Evolutionary conservation across 2,113 vertebrate species (phyloP).

Genomic region (Paramisgurnus dabryanus): DNA sequence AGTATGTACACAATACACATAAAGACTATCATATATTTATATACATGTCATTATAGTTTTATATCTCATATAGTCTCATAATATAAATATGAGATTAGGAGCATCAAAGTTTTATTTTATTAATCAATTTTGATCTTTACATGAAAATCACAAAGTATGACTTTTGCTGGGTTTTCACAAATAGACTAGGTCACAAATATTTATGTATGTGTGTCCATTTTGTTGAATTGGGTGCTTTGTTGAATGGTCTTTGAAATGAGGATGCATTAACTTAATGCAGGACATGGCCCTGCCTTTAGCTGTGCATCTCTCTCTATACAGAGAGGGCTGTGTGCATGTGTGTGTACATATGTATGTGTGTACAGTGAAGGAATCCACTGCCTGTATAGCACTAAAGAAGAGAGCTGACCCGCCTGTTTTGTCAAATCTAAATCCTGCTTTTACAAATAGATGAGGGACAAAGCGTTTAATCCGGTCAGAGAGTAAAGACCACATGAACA

Average conservation of each 20-base stretch:
- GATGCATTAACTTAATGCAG: slow-evolving; percentile 9
- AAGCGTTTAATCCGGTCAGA: slow-evolving; percentile 60
- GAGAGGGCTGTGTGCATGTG: slow-evolving; percentile 5
- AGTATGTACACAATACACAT: too few species aligned
- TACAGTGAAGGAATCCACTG: background rate
- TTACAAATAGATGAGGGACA: slow-evolving; percentile 59
- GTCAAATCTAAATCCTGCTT: slow-evolving; percentile 67
- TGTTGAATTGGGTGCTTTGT: background rate
- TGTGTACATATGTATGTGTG: background rate
- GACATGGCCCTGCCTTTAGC: slow-evolving; percentile 8
- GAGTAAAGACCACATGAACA: slow-evolving; percentile 3
- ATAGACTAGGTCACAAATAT: background rate
- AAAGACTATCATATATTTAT: too few species aligned
- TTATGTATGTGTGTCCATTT: background rate
- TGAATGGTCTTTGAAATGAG: slow-evolving; percentile 8
- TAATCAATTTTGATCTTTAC: too few species aligned
- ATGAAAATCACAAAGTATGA: too few species aligned
- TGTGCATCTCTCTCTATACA: background rate
- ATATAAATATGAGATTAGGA: too few species aligned
- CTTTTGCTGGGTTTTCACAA: too few species aligned
- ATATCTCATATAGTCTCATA: too few species aligned
- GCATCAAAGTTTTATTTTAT: too few species aligned
- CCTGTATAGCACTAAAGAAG: slow-evolving; percentile 46
- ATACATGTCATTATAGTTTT: too few species aligned
- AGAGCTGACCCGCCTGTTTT: slow-evolving; percentile 52